A percentile compares a stretch with the other conserved stretches of the same genome.
Conservation (phyloP, 2,113 vertebrate species). For the Motacilla alba region DNA sequence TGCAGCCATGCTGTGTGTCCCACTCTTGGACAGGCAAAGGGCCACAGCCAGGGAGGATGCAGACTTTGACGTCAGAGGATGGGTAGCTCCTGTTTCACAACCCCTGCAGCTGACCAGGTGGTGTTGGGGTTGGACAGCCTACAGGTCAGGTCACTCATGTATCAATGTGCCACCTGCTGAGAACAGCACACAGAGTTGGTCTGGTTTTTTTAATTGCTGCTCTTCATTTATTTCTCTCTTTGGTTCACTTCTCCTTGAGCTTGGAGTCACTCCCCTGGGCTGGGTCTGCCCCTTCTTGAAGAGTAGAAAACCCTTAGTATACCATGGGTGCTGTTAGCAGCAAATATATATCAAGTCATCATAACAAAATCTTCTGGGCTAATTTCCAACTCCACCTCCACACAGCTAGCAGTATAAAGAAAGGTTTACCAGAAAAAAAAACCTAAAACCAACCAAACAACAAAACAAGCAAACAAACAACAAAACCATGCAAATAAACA, state of each 20-base stretch:
- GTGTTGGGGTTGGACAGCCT: rapidly evolving
- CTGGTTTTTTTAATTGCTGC: background rate
- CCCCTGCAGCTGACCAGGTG: background rate
- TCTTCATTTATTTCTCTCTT: background rate
- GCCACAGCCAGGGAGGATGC: background rate
- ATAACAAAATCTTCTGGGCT: background rate
- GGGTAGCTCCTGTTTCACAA: background rate
- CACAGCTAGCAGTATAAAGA: background rate
- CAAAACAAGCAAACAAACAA: background rate
- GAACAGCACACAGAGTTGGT: background rate
- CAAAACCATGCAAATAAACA: background rate
- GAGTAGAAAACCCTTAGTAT: background rate
- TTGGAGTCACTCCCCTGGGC: background rate
- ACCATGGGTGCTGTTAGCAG: background rate
- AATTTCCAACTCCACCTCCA: background rate
- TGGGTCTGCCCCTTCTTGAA: background rate
- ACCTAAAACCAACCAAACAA: background rate
- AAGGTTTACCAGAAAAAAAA: background rate
- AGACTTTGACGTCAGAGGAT: background rate
- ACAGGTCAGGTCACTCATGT: background rate
- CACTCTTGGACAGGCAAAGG: background rate
- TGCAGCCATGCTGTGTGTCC: rapidly evolving
- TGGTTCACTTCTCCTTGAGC: background rate
- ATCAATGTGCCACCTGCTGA: background rate
- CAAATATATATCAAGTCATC: background rate